These are phyloP conservation scores for Pteropus alecto DNA, from an alignment of 2,113 vertebrate genomes.

Conservation along the genomic window DNA sequence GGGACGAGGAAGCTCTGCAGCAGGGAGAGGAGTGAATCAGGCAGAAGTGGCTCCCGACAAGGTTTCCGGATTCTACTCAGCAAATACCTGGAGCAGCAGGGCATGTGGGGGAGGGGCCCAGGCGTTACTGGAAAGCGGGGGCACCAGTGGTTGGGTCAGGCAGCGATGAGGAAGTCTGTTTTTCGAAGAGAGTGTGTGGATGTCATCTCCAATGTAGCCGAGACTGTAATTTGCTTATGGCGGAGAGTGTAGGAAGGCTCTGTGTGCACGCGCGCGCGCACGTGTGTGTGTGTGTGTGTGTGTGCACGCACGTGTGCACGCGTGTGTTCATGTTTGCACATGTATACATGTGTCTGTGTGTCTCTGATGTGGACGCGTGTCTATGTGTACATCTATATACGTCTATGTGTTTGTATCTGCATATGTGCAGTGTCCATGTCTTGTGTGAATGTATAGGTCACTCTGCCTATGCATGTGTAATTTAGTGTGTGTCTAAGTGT, in stretches of 20 bases:
- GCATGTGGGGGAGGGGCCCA: background rate
- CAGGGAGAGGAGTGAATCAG: background rate
- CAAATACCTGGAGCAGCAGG: background rate
- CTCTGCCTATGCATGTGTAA: background rate
- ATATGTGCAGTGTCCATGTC: background rate
- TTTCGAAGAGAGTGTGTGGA: background rate
- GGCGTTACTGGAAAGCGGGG: too few species aligned
- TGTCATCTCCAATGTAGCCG: background rate
- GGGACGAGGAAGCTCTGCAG: background rate
- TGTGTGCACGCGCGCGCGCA: too few species aligned
- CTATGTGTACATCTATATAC: rapidly evolving
- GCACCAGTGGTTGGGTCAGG: background rate
- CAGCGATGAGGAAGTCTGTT: background rate
- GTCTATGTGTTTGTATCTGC: background rate
- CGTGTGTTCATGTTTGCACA: background rate
- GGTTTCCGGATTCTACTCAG: background rate
- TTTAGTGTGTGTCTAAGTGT: background rate
- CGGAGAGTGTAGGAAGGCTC: background rate
- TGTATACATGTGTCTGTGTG: background rate
- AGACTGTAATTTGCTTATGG: background rate
- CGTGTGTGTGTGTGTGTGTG: too few species aligned
- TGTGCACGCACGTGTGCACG: rapidly evolving
- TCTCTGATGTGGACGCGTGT: background rate
- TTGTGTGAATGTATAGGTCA: background rate
- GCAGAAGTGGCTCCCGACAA: background rate